Evolutionary conservation across 2,888 invertebrate species (phyloP), one percentile per base, ranked within the genome.

Genomic region (Notodonta ziczac): DNA sequence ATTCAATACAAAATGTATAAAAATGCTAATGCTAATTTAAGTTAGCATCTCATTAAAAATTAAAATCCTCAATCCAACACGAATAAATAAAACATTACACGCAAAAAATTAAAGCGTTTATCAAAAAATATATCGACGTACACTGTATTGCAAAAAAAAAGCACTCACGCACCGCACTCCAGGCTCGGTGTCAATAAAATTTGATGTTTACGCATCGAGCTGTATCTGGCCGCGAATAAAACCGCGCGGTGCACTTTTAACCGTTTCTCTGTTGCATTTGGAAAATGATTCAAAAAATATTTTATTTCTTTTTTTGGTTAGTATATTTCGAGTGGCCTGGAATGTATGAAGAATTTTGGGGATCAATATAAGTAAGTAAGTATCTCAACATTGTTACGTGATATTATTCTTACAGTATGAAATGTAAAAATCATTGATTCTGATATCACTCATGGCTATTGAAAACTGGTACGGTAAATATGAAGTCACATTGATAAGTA

Each of bases 201-300:
- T 87, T 86, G 85, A 89, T 89, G 84, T 88, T 89, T 88, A 89
- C 88, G 85, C 85, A 78, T 66, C 74, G 67, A 70, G 71, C 80
- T 82, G 86, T 89, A 88, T 86, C 85, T 83, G 77, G 77, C 78
- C 76, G 78, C 78, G 74, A 83, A 84, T 81, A 85, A 84, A 88
- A 83, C 81, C 66, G 61, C 79, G 74, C 77, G 70, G 69, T 74
- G 71, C 83, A 80, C 80, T 83, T 81, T 81, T 81, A 78, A 81
- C 78, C 80, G 80, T 77, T 83, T 78, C 76, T 80, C 78, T 80
- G 80, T 77, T 83, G 77, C 76, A 73, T 80, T 77, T 74, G 76
- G 77, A 79, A 82, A 84, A 84, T 81, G 78, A 77, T 83, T 82
- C 63, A 61, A 12, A 5, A 24, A 16, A 24, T 24, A 16, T 67